Base-by-base conservation (phyloP, 2,888 invertebrate species). In the Agrochola circellaris region DNA sequence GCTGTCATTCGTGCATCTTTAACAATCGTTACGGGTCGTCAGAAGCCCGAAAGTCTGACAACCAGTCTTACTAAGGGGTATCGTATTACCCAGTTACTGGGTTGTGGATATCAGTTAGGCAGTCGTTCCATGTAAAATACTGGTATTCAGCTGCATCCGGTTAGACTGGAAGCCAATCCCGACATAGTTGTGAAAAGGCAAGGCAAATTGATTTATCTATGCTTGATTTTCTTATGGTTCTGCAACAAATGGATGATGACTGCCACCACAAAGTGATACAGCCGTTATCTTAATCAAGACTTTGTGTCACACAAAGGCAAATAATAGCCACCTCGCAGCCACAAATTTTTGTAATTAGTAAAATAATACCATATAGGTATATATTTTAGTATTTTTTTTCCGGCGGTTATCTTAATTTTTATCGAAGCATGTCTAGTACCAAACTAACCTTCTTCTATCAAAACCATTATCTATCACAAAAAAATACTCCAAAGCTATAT, bases 401-500 rank as follows among this genome's bases (percentile, higher is more conserved):
- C 15, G 15, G 8, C 3, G 7, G 34, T 1, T 34, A 23, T 34
- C 6, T 62, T 62, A 23, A 15, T n/a, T 38, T 62, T 30, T 23
- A 23, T 13, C 7, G 11, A 23, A 62, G 23, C 23, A 13, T 13
- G 2, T 20, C 6, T 17, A 42, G 7, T 34, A 62, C 23, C 13
- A 62, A 61, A 13, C 9, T 30, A 60, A 60, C 38, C 15, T 1
- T 3, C 38, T 26, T 11, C 20, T 7, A 26, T 26, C 6, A 65
- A 26, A 6, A 42, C 20, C 1, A 48, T 42, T 45, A 38, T 38
- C 38, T 9, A n/a, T 23, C 38, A 17, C 20, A 38, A 67, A 84
- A 74, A 73, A 70, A 20, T 8, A 61, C 67, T 74, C 15, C 1
- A 61, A 76, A 84, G 74, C 77, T n/a, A 66, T 72, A 75, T 79